Conservation (phyloP, 2,797 vertebrate species). For the Crotalus adamanteus region DNA sequence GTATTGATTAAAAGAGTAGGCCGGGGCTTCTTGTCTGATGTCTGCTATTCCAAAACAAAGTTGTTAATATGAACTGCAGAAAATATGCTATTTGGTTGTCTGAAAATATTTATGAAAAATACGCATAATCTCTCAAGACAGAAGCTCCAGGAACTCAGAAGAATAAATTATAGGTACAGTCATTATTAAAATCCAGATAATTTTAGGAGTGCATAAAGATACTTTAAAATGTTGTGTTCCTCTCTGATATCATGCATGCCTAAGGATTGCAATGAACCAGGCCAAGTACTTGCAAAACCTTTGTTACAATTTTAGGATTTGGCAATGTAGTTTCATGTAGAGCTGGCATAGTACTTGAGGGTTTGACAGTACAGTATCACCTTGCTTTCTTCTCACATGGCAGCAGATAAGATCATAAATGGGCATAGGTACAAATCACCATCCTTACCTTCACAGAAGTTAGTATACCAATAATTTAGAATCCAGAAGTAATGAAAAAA, state of each 20-base stretch:
- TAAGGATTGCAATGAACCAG: background rate
- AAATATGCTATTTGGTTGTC: background rate
- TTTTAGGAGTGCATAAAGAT: background rate
- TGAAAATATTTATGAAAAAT: constrained; percentile 22
- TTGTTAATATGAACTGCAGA: background rate
- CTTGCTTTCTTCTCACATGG: background rate
- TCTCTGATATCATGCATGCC: background rate
- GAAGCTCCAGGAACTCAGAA: background rate
- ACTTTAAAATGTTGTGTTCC: background rate
- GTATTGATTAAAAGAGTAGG: constrained; percentile 13
- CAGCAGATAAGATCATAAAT: background rate
- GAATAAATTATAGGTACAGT: background rate
- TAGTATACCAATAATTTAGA: background rate
- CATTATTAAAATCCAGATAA: background rate
- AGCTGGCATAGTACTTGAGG: background rate
- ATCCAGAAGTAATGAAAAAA: background rate
- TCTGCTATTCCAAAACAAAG: background rate
- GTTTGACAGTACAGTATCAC: background rate
- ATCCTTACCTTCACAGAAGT: background rate
- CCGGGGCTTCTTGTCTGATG: constrained; percentile 5
- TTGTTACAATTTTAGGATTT: background rate
- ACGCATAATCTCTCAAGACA: background rate
- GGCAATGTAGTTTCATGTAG: background rate
- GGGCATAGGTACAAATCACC: background rate
- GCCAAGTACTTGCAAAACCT: background rate